Evolutionary conservation across 2,113 vertebrate genomes (phyloP), one percentile per base, ranked within the genome.

Genomic region (Myrmophylax atrothorax): DNA sequence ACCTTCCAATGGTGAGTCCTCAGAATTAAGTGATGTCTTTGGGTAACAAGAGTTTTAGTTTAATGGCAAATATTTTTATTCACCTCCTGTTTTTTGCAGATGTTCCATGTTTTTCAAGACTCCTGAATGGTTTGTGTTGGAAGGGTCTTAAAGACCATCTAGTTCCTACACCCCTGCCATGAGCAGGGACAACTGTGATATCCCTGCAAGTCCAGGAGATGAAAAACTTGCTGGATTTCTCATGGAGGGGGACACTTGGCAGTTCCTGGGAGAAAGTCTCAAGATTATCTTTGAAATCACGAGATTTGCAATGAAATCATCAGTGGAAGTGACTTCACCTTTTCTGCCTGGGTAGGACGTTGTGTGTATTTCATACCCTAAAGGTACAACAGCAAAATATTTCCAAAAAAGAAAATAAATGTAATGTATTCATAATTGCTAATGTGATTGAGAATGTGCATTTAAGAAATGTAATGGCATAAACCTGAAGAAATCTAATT

Each of bases 401-500:
- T 91, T 90, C 64, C n/a, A 29, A 69, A 55, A 91, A 94, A 94
- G 19, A 96, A 94, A 93, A 96, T 86, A 92, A 91, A 97, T 94
- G 91, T 91, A 88, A 94, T 94, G 79, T 95, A 97, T 97, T 97
- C 92, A 87, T 96, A 97, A 97, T 97, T 96, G 94, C 90, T 96
- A 97, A 97, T 95, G 87, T 97, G 95, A 97, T 95, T 96, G 94
- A 94, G 89, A 96, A 97, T 81, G 66, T 95, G 95, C 91, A 96
- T 96, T 95, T 95, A 95, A 96, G 93, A 96, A 97, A 92, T 92
- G 60, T 94, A 96, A 97, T 97, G 95, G 92, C 95, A 96, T 96
- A 97, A 93, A 95, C 87, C 96, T 97, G 94, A 84, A 94, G 83
- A 94, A 96, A 96, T 96, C 94, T 96, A 97, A 97, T 97, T 96